These are phyloP conservation scores for Panagrolaimus sp. DNA, from an alignment of 1,140 invertebrate genomes.

Conservation along the genomic window DNA sequence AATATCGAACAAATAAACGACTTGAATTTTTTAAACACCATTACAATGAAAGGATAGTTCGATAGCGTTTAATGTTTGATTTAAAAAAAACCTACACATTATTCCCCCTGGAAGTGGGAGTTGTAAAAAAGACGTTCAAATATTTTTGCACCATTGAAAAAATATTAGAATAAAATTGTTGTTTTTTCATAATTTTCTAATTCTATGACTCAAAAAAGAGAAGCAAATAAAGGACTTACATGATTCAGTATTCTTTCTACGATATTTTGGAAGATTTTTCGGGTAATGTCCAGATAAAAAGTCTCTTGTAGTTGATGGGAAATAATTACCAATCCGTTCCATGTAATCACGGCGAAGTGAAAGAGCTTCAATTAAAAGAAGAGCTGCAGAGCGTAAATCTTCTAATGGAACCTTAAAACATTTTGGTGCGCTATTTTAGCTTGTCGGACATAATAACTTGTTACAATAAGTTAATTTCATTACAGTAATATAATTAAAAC, in stretches of 20 bases:
- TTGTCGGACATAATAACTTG: no score
- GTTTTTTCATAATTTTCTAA: no score
- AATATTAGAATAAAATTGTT: no score
- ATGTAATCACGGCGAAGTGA: constrained; percentile 51
- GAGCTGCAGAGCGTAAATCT: constrained; percentile 47
- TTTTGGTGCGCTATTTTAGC: background rate
- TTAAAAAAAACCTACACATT: constrained; percentile 9
- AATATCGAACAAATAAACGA: no score
- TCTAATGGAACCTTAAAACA: constrained; percentile 53
- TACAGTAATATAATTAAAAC: no score
- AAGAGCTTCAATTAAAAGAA: constrained; percentile 48
- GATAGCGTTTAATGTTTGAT: background rate
- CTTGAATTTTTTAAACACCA: no score
- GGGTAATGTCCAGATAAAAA: constrained; percentile 52
- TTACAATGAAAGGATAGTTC: background rate
- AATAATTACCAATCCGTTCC: constrained; percentile 49
- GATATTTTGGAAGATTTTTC: constrained; percentile 49
- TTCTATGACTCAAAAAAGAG: background rate
- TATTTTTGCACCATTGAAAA: no score
- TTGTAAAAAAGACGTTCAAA: background rate
- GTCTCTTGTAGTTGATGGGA: constrained; percentile 50
- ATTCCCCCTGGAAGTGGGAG: background rate
- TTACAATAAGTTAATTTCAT: no score
- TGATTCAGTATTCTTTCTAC: constrained; percentile 53
- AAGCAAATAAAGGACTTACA: constrained; percentile 37